Evolutionary conservation across 2,888 invertebrate species (phyloP).

Genomic region (Chamaedrilus cognettii): DNA sequence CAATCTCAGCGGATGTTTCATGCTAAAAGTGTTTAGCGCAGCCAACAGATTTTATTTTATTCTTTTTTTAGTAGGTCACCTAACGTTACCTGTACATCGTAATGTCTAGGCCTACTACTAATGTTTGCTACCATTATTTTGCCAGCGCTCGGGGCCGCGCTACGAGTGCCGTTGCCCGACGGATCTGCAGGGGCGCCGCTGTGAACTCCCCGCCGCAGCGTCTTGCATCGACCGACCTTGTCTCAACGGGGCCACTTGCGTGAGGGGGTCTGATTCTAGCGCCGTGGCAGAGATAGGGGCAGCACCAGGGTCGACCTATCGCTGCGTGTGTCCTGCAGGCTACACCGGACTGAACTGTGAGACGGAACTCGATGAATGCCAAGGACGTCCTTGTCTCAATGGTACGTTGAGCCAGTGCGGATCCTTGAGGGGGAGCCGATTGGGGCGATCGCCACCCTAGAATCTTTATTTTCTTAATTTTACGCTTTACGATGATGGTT

Average conservation of each 20-base stretch:
- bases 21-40: too few relatives aligned
- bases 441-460: too few relatives aligned
- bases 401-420: neutral
- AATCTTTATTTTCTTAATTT: too few relatives aligned
- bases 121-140: too few relatives aligned
- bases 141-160: neutral
- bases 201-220: neutral
- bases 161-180: neutral
- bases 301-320: neutral
- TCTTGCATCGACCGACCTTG: neutral
- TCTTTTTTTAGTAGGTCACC: too few relatives aligned
- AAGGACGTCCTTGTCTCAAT: neutral
- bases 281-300: too few relatives aligned
- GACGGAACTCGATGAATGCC: conserved; percentile 4
- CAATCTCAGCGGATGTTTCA: too few relatives aligned
- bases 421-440: too few relatives aligned
- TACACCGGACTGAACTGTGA: neutral
- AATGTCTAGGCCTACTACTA: too few relatives aligned
- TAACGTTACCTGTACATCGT: too few relatives aligned
- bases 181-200: neutral
- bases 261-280: neutral
- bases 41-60: too few relatives aligned
- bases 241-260: conserved; percentile 1
- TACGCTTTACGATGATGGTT: too few relatives aligned
- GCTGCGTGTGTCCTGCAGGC: neutral